Conservation (phyloP, 1,140 invertebrate genomes). For the Bombyx mandarina region DNA sequence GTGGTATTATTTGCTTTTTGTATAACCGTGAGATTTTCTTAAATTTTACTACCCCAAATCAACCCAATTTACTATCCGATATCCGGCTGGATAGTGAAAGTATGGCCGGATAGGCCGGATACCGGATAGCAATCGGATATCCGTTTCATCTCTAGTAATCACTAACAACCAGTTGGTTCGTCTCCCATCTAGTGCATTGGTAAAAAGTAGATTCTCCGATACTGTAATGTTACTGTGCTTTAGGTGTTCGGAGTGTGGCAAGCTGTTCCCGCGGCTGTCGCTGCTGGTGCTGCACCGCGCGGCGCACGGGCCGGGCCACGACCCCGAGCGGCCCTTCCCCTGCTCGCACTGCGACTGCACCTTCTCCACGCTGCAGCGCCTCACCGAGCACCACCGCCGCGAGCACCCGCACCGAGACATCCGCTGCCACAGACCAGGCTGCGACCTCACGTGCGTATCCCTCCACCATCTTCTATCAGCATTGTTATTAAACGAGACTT, state of each 20-base stretch:
- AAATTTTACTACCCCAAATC: too few species aligned
- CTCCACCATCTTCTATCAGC: neutral
- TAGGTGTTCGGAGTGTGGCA: constrained; percentile 41
- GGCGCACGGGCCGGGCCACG: constrained; percentile 20
- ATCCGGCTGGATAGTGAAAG: too few species aligned
- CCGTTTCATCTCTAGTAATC: too few species aligned
- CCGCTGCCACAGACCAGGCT: constrained; percentile 16
- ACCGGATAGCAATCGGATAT: too few species aligned
- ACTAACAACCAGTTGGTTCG: too few species aligned
- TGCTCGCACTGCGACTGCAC: constrained; percentile 29
- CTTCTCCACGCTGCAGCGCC: constrained; percentile 16
- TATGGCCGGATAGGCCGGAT: too few species aligned
- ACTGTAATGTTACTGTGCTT: constrained; percentile 1
- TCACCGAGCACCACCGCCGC: constrained; percentile 28
- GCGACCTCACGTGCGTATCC: constrained; percentile 17
- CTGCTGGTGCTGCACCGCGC: constrained; percentile 39
- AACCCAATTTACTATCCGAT: too few species aligned
- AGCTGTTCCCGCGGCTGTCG: constrained; percentile 37
- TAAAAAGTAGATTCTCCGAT: too few species aligned
- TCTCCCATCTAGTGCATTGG: too few species aligned
- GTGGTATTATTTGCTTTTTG: too few species aligned
- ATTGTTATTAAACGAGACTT: neutral
- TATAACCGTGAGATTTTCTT: too few species aligned
- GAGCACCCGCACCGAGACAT: constrained; percentile 19
- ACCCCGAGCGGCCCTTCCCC: constrained; percentile 23